These are phyloP conservation scores for Diplosoma virens DNA, from an alignment of 23 tunicate genomes.

Conservation along the genomic window DNA sequence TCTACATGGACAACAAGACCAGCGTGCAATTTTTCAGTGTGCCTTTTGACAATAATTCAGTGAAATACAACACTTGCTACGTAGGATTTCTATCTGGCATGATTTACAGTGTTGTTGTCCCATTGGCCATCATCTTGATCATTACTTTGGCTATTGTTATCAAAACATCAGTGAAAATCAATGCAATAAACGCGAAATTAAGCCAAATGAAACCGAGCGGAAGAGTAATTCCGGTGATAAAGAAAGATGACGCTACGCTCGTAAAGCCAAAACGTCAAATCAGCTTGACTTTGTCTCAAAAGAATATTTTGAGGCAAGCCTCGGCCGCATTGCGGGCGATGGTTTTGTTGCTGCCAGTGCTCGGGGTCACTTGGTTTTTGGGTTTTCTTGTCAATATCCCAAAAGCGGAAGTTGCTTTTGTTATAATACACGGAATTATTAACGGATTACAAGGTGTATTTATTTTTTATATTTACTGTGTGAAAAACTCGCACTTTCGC, in stretches of 20 bases:
- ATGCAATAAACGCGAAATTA: constrained; percentile 30
- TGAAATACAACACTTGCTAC: constrained; percentile 42
- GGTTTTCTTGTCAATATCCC: constrained; percentile 68
- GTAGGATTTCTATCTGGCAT: constrained; percentile 33
- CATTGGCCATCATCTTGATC: constrained; percentile 34
- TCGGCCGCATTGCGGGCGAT: constrained; percentile 35
- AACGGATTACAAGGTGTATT: constrained; percentile 76
- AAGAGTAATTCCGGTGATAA: background rate
- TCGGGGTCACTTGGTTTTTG: constrained; percentile 67
- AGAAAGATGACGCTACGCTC: background rate
- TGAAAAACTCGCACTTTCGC: constrained; percentile 38
- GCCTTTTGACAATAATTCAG: background rate
- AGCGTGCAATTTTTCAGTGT: background rate
- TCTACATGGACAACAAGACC: constrained; percentile 36
- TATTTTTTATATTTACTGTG: constrained; percentile 49
- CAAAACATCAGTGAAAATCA: constrained; percentile 41
- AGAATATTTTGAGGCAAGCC: background rate
- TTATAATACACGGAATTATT: constrained; percentile 36
- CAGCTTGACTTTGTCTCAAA: background rate
- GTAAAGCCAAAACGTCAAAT: background rate
- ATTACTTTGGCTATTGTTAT: constrained; percentile 11
- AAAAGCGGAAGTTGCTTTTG: constrained; percentile 43
- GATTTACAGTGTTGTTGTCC: constrained; percentile 52
- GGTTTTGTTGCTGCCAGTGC: constrained; percentile 49
- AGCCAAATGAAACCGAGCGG: constrained; percentile 42